These are phyloP conservation scores for Hemicordylus capensis DNA, from an alignment of 2,113 vertebrate species.

Conservation along the genomic window DNA sequence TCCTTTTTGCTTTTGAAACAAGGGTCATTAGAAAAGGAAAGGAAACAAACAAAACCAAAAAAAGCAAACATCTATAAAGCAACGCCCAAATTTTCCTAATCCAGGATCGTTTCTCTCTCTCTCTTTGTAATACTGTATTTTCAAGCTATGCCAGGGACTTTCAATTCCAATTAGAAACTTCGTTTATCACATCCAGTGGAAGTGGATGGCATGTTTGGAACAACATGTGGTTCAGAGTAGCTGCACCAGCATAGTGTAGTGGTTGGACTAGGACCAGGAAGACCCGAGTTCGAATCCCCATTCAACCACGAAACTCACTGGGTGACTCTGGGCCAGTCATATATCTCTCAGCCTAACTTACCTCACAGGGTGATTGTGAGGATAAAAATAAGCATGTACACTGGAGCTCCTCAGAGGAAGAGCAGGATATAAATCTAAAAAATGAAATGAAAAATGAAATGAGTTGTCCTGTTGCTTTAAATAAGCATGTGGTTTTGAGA, in stretches of 20 bases:
- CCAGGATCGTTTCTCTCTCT: background rate
- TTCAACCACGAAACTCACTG: no score
- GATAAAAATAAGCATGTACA: no score
- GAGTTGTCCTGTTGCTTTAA: conserved; percentile 48
- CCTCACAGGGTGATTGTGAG: no score
- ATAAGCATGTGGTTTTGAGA: conserved; percentile 43
- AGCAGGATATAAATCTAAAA: no score
- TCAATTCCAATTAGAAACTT: conserved; percentile 80
- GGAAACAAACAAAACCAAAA: background rate
- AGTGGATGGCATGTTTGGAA: conserved; percentile 46
- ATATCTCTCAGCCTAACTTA: no score
- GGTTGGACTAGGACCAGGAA: no score
- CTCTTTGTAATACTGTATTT: conserved; percentile 88
- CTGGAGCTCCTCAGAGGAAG: no score
- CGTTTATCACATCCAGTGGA: conserved; percentile 78
- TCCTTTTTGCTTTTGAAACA: conserved; percentile 52
- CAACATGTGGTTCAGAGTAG: conserved; percentile 46
- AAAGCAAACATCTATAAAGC: background rate
- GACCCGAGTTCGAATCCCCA: no score
- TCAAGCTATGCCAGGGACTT: conserved; percentile 82
- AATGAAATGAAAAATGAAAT: no score
- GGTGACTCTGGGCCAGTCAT: no score
- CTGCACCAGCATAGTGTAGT: no score
- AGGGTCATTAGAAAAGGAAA: conserved; percentile 56
- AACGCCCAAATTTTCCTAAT: background rate